Base-by-base conservation (phyloP, 2,888 invertebrate species). In the Bruchidius siliquastri region DNA sequence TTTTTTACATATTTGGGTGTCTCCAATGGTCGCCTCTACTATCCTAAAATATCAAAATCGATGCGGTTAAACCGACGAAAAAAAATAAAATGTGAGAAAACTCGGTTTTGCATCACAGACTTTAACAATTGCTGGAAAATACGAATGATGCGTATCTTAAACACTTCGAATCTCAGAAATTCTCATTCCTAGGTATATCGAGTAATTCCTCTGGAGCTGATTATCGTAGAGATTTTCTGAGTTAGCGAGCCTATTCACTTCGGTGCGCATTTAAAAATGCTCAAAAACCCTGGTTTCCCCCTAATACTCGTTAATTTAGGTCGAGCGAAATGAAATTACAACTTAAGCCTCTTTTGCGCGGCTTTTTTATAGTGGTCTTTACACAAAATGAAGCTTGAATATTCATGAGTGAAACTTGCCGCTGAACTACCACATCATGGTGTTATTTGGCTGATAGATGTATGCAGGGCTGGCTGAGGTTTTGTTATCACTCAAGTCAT, bases 301-400 rank as follows among this genome's bases (percentile, higher is more conserved):
- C 74, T 79, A 80, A 79, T 77, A 75, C 80, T 76, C 74, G 80
- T 80, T 79, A 80, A 81, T 80, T 81, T 77, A 79, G 79, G 79
- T 77, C 79, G 77, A 78, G 80, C 78, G 76, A 77, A 81, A 81
- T 79, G 79, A 80, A 81, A 80, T 81, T 81, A 81, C 81, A 80
- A 81, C 79, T 81, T 81, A 81, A 80, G 81, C 81, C 79, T 79
- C 79, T 76, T 76, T 75, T 76, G 79, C 80, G 79, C 77, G 79
- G 81, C 80, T 81, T 81, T 77, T 77, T 78, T 77, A 71, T 74
- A 81, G 79, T 79, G 79, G 80, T 77, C 76, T 76, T 73, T 49
- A 49, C 18, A 49, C 49, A 49, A 49, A 49, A 49, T 49, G 49
- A 49, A 49, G 13, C 76, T 77, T 82, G 79, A 80, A 82, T 82